phyloP scores from a whole-genome alignment of 1,140 invertebrate genomes.

The Panagrolaimus sp. region DNA sequence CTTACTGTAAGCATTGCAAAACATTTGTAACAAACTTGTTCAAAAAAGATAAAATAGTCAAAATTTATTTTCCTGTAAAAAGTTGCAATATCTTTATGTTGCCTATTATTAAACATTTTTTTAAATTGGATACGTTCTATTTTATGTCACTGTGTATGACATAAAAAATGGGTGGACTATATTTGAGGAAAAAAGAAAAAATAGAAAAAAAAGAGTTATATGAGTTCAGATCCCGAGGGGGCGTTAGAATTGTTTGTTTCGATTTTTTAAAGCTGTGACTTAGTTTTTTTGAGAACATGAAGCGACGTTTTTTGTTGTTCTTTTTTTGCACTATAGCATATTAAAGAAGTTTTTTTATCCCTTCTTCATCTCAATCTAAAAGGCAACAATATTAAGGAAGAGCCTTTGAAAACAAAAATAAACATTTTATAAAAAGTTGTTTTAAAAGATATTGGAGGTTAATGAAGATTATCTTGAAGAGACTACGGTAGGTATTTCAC shows the following conservation, averaged over 20 bases:
- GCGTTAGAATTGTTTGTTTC: slow-evolving; percentile 10
- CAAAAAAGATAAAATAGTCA: neutral
- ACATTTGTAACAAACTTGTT: neutral
- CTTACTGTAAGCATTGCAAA: too few relatives aligned
- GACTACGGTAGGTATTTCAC: too few relatives aligned
- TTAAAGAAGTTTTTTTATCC: neutral
- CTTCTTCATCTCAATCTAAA: neutral
- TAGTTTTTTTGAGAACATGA: neutral
- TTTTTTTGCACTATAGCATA: too few relatives aligned
- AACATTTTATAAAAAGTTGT: neutral
- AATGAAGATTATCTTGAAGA: too few relatives aligned
- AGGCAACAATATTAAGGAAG: neutral
- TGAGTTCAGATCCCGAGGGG: slow-evolving; percentile 3
- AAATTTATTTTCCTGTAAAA: neutral
- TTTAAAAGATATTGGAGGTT: neutral
- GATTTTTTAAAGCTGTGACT: slow-evolving; percentile 1
- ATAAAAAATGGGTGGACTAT: slow-evolving; percentile 10
- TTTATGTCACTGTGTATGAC: slow-evolving; percentile 7
- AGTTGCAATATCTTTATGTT: too few relatives aligned
- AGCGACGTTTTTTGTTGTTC: neutral
- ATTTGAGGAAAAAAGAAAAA: neutral
- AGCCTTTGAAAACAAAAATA: too few relatives aligned
- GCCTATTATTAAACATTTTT: neutral
- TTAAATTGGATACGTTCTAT: neutral
- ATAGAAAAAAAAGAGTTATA: slow-evolving; percentile 11